These are phyloP conservation scores for Drosophila sucinea DNA, from an alignment of 1,140 invertebrate species.

Conservation along the genomic window DNA sequence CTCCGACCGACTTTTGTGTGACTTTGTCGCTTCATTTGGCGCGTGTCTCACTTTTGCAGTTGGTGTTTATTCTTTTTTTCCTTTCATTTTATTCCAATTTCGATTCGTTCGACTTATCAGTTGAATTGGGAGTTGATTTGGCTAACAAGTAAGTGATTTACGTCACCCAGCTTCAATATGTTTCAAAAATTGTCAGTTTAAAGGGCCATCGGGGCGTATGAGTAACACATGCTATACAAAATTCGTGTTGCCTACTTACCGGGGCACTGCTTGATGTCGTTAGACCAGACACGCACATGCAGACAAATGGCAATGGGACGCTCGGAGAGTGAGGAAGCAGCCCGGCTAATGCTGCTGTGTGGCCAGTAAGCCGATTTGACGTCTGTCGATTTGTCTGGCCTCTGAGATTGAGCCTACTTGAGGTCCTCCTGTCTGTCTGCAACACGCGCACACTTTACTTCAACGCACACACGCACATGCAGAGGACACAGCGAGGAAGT, in stretches of 20 bases:
- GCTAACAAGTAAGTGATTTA: constrained; percentile 50
- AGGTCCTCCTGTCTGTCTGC: constrained; percentile 32
- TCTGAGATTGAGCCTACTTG: constrained; percentile 36
- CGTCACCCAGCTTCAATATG: constrained; percentile 15
- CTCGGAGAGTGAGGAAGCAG: background rate
- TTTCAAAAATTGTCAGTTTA: constrained; percentile 8
- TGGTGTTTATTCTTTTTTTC: constrained; percentile 42
- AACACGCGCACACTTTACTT: constrained; percentile 33
- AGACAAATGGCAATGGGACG: constrained; percentile 3
- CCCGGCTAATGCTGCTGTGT: constrained; percentile 15
- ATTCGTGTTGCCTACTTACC: constrained; percentile 19
- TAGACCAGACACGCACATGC: constrained; percentile 16
- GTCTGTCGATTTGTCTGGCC: constrained; percentile 47
- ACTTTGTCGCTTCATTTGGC: constrained; percentile 62
- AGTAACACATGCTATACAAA: constrained; percentile 16
- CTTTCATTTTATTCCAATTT: constrained; percentile 35
- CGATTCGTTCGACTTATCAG: constrained; percentile 53
- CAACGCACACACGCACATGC: constrained; percentile 10
- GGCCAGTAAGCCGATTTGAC: constrained; percentile 49
- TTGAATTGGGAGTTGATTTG: constrained; percentile 40
- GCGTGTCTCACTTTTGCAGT: constrained; percentile 27
- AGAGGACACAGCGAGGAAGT: constrained; percentile 16
- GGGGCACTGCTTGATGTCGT: constrained; percentile 20
- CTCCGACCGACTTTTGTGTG: constrained; percentile 58
- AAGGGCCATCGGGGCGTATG: constrained; percentile 25